A percentile compares a stretch with the other conserved stretches of the same genome.
phyloP scores from a whole-genome alignment of 2,113 vertebrate species.

The Maccullochella peelii region DNA sequence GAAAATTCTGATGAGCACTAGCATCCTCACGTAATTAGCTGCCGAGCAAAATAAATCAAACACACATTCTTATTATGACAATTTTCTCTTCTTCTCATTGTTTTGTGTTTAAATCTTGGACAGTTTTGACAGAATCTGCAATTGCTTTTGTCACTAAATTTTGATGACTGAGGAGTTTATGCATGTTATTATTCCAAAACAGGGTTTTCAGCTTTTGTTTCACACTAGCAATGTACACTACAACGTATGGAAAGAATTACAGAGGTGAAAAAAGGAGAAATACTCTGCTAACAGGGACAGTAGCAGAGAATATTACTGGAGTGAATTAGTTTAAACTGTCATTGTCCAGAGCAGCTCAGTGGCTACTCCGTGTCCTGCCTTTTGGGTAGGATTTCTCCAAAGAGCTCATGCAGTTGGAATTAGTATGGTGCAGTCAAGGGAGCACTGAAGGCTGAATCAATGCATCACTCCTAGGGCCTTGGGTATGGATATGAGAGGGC shows the following conservation, averaged over 20 bases:
- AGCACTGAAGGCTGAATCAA: constrained; percentile 84
- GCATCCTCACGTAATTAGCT: constrained; percentile 29
- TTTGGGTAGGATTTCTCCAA: constrained; percentile 80
- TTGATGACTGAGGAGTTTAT: too few species aligned
- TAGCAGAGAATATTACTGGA: constrained; percentile 37
- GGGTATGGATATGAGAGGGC: constrained; percentile 76
- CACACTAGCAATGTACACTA: not conserved
- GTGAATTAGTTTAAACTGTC: constrained; percentile 54
- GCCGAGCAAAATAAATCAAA: not conserved
- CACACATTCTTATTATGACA: not conserved
- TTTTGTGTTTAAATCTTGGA: constrained; percentile 7
- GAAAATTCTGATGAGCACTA: constrained; percentile 55
- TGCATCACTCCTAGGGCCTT: constrained; percentile 84
- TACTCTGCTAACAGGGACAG: not conserved
- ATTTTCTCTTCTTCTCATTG: not conserved
- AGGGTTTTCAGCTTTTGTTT: too few species aligned
- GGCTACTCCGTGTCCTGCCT: constrained; percentile 67
- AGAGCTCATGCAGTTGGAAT: constrained; percentile 78
- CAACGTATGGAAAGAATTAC: not conserved
- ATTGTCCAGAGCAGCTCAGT: constrained; percentile 69
- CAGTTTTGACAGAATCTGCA: not conserved
- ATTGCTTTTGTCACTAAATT: not conserved
- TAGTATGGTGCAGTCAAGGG: constrained; percentile 79
- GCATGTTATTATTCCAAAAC: too few species aligned
- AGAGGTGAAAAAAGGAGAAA: not conserved